Percentiles rank a stretch among this genome's conserved stretches.
phyloP scores from a whole-genome alignment of 92 coral and sea anemone species.

The Galaxea fascicularis region DNA sequence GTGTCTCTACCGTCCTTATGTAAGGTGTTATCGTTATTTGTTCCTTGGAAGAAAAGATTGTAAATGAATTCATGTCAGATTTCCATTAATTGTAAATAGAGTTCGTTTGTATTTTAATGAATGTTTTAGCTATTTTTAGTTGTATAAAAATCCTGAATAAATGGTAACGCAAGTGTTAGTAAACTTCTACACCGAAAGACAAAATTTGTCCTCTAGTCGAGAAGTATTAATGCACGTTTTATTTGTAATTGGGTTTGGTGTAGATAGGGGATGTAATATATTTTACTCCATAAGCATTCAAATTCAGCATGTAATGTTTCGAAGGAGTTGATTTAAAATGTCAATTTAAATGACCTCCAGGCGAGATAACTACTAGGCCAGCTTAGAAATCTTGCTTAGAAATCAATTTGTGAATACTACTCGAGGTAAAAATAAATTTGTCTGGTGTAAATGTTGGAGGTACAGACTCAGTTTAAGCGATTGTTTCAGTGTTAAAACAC shows the following conservation, averaged over 20 bases:
- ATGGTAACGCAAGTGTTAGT: not conserved
- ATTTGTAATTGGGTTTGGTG: not conserved
- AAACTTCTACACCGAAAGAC: not conserved
- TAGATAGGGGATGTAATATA: conserved; percentile 3
- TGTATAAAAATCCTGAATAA: not conserved
- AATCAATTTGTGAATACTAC: not conserved
- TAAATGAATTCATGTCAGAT: not conserved
- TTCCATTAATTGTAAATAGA: not conserved
- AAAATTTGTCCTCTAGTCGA: not conserved
- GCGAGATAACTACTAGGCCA: not conserved
- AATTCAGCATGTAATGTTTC: not conserved
- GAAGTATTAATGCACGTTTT: not conserved
- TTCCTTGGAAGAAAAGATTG: not conserved
- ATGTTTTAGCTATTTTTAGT: not conserved
- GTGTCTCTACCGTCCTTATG: too few relatives aligned
- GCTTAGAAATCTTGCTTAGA: not conserved
- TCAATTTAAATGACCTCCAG: not conserved
- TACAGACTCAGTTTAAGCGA: not conserved
- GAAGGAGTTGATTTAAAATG: not conserved
- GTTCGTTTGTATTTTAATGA: not conserved
- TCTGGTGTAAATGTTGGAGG: not conserved
- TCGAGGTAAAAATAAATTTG: not conserved
- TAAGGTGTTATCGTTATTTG: not conserved
- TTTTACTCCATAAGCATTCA: not conserved
- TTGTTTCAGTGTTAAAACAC: not conserved